Evolutionary conservation across 2,797 vertebrate genomes (phyloP).

Genomic region (Amblyopsis hoosieri): DNA sequence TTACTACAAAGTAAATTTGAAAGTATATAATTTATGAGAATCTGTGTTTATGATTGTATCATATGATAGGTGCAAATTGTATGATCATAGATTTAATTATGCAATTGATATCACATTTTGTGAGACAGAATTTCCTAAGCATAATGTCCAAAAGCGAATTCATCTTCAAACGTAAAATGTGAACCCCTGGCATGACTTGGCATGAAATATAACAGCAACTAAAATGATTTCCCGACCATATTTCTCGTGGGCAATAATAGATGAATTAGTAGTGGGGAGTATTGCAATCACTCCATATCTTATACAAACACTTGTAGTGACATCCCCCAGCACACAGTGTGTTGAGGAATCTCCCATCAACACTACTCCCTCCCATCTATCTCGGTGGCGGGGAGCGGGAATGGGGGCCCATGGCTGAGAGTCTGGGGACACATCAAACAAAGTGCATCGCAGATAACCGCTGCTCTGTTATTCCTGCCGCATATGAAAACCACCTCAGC

Average conservation of each 20-base stretch:
- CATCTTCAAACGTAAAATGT: conserved; percentile 33
- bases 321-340: conserved; percentile 73
- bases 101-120: no score
- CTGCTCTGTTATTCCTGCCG: conserved; percentile 53
- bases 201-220: conserved; percentile 14
- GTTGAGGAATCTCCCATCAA: conserved; percentile 78
- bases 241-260: conserved; percentile 76
- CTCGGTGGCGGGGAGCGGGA: conserved; percentile 53
- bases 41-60: no score
- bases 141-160: conserved; percentile 34
- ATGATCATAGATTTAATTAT: conserved; percentile 8
- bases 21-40: no score
- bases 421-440: conserved; percentile 69
- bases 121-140: conserved; percentile 33
- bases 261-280: conserved; percentile 77
- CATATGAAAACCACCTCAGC: conserved; percentile 53
- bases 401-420: conserved; percentile 39
- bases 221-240: conserved; percentile 56
- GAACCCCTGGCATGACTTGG: conserved; percentile 46
- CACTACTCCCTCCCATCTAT: conserved; percentile 82
- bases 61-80: no score
- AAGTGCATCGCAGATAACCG: conserved; percentile 52
- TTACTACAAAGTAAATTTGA: conserved; percentile 9
- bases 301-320: conserved; percentile 78
- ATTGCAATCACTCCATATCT: conserved; percentile 79